Evolutionary conservation across 2,888 invertebrate genomes (phyloP).

Genomic region (Pelosia muscerda): DNA sequence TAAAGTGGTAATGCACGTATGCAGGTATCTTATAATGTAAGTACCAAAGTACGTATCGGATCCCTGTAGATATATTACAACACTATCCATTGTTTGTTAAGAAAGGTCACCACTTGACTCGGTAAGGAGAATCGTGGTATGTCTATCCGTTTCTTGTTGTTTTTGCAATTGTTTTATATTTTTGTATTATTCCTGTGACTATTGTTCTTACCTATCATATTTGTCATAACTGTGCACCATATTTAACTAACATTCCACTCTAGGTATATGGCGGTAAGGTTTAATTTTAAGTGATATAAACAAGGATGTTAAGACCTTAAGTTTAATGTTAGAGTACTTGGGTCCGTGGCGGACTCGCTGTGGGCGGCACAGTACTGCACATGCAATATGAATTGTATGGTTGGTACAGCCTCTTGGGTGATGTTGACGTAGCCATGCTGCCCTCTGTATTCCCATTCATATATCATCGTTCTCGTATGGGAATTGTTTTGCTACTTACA

Average conservation of each 20-base stretch:
- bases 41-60: constrained; percentile 17
- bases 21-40: background rate
- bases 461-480: constrained; percentile 54
- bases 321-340: constrained; percentile 49
- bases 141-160: constrained; percentile 68
- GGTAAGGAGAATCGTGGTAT: constrained; percentile 66
- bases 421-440: constrained; percentile 49
- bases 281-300: constrained; percentile 16
- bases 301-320: constrained; percentile 14
- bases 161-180: constrained; percentile 83
- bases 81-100: constrained; percentile 53
- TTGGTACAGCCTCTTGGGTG: constrained; percentile 56
- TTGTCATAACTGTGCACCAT: background rate
- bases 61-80: constrained; percentile 37
- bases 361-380: constrained; percentile 81
- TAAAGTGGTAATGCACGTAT: background rate
- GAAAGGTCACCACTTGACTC: constrained; percentile 50
- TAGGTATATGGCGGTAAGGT: constrained; percentile 19
- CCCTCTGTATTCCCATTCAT: constrained; percentile 45
- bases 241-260: constrained; percentile 9
- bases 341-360: constrained; percentile 69
- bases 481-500: constrained; percentile 46
- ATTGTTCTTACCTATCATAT: background rate
- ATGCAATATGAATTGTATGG: constrained; percentile 80
- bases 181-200: constrained; percentile 61